A percentile compares a stretch with the other conserved stretches of the same genome.
These are phyloP conservation scores for Rhea pennata DNA, from an alignment of 2,113 vertebrate species.

Conservation along the genomic window DNA sequence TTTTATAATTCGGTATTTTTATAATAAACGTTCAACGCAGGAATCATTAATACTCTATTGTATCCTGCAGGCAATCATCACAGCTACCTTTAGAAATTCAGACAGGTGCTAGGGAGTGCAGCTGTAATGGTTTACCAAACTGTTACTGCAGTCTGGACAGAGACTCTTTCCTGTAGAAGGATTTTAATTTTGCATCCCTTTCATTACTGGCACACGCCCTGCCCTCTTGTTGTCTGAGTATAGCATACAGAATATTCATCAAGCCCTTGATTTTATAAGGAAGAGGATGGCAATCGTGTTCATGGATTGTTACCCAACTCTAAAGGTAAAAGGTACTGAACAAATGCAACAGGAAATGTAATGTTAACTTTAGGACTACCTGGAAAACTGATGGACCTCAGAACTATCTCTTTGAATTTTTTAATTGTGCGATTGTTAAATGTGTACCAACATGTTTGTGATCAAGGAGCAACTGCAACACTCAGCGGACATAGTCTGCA, in stretches of 20 bases:
- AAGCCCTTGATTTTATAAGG: neutral
- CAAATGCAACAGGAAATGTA: neutral
- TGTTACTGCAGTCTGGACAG: neutral
- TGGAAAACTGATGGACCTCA: neutral
- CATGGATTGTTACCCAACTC: neutral
- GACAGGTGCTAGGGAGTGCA: neutral
- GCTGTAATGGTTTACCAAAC: neutral
- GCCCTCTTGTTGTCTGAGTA: neutral
- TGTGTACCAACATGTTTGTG: neutral
- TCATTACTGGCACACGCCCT: neutral
- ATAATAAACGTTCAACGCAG: neutral
- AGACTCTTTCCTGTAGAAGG: neutral
- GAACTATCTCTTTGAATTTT: neutral
- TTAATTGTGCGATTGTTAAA: neutral
- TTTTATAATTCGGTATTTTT: slow-evolving; percentile 57
- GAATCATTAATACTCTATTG: neutral
- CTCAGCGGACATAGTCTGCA: neutral
- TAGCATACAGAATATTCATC: neutral
- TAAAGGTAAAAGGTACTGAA: neutral
- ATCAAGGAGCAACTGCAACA: neutral
- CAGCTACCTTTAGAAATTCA: neutral
- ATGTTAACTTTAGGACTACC: neutral
- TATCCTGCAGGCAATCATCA: neutral
- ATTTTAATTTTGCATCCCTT: neutral
- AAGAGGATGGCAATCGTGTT: neutral